phyloP scores from a whole-genome alignment of 1,140 invertebrate genomes.

The Dreissena polymorpha region DNA sequence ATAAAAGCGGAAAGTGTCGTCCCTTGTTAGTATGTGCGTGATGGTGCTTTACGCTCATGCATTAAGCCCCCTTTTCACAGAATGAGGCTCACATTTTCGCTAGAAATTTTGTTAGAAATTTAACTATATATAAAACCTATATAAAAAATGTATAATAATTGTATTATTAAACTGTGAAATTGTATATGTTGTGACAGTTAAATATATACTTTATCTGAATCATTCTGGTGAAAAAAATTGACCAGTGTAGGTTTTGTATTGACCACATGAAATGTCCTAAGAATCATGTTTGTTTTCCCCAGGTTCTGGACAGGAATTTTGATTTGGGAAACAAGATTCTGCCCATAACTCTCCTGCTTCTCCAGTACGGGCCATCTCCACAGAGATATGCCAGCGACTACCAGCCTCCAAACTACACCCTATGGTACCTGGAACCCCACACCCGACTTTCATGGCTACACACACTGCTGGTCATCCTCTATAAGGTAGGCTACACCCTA shows the following conservation, averaged over 20 bases:
- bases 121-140: no score
- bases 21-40: no score
- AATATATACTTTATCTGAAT: no score
- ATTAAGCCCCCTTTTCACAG: no score
- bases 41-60: no score
- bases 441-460: constrained; percentile 95
- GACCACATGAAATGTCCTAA: not conserved
- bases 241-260: not conserved
- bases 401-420: constrained; percentile 86
- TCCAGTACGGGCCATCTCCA: constrained; percentile 93
- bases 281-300: constrained; percentile 65
- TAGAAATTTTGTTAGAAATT: no score
- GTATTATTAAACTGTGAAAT: constrained; percentile 3
- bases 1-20: no score
- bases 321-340: constrained; percentile 92
- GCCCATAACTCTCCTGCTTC: constrained; percentile 90
- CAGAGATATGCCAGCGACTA: constrained; percentile 82
- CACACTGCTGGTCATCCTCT: constrained; percentile 95
- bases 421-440: constrained; percentile 93
- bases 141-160: not conserved
- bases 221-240: no score
- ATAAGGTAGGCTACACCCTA: constrained; percentile 95
- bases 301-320: constrained; percentile 97
- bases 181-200: not conserved
- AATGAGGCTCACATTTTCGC: no score